Evolutionary conservation across 1,140 invertebrate species (phyloP), one percentile per base, ranked within the genome.

Genomic region (Telenomus remus): DNA sequence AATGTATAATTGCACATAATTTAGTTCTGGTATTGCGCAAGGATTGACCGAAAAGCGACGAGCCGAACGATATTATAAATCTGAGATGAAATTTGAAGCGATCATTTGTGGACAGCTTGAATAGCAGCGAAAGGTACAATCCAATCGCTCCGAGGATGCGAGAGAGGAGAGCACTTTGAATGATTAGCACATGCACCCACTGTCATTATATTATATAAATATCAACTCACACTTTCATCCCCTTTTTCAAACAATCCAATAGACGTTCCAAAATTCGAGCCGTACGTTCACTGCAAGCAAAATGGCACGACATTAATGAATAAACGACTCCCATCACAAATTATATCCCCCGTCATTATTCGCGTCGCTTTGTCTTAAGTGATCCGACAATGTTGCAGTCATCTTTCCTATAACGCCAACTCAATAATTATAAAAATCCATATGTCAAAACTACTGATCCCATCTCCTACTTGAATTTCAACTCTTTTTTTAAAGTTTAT

Each of bases 301-400:
- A 68, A 68, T 68, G 64, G 64, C 64, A 68, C 47, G 64, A 68
- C 64, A 68, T 68, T 68, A 68, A 57, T 68, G 54, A 68, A 68
- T 57, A 68, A 68, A 68, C 57, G 47, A 13, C 47, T 42, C 19
- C 37, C 47, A 50, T 57, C 54, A 66, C 54, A 57, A 68, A 59
- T 57, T 68, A 57, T 68, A 43, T 8, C 51, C 54, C 7, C 13
- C 34, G 51, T 66, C 39, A 50, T 56, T 57, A 66, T 66, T 54
- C 14, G 16, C 8, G 34, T 56, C 63, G 10, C 56, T 46, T 50
- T 37, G 16, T 50, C 50, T 66, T 56, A 66, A 56, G 50, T 12
- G 53, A 43, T 49, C 8, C 50, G 55, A 65, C 63, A 66, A 56
- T 56, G 19, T 47, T 16, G 14, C 49, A 49, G 11, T 44, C 46